phyloP scores from a whole-genome alignment of 2,113 vertebrate genomes.

The Acinonyx jubatus region DNA sequence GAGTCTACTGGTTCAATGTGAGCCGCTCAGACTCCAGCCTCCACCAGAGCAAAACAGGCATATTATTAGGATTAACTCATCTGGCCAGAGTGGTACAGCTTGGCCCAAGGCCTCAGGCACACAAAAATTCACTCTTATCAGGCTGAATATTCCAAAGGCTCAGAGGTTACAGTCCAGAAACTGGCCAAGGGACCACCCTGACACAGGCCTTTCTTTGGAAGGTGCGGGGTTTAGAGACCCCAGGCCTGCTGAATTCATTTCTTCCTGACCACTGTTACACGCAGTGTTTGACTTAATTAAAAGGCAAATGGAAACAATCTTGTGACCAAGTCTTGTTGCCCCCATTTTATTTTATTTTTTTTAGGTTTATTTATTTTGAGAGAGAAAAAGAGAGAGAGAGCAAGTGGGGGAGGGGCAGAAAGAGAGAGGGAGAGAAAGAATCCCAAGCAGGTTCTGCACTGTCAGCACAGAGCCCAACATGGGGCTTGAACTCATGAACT shows the following conservation, averaged over 20 bases:
- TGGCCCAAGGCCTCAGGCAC: neutral
- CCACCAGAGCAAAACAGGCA: neutral
- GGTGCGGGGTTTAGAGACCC: neutral
- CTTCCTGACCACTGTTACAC: neutral
- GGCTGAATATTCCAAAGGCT: neutral
- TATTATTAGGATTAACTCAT: neutral
- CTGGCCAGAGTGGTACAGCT: neutral
- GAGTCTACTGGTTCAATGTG: neutral
- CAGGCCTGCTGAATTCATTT: neutral
- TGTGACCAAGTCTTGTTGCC: neutral
- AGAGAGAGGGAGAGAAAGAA: too few species aligned
- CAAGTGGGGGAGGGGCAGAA: too few species aligned
- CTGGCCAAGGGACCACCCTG: rapidly evolving
- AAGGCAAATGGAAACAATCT: neutral
- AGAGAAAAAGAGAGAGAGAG: too few species aligned
- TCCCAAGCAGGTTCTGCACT: too few species aligned
- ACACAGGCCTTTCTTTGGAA: neutral
- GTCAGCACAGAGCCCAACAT: too few species aligned
- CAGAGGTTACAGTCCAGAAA: neutral
- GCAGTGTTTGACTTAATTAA: neutral
- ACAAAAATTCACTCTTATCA: neutral
- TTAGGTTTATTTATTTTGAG: too few species aligned
- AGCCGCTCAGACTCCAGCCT: neutral
- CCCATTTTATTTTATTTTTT: neutral
- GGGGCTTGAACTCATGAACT: too few species aligned